phyloP scores from a whole-genome alignment of 2,797 vertebrate species.

The Coilia nasus region DNA sequence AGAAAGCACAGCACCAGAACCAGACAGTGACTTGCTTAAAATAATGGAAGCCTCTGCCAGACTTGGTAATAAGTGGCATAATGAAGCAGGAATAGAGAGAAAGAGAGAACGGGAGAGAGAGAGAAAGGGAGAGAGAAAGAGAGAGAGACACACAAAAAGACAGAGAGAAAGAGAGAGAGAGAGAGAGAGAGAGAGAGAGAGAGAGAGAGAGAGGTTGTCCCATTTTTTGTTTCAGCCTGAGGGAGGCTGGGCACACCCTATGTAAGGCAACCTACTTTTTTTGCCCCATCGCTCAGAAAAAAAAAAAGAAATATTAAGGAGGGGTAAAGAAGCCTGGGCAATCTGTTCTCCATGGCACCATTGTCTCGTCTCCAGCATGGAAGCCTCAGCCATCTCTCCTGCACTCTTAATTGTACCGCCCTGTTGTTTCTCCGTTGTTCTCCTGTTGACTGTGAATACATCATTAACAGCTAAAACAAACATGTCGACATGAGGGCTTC shows the following conservation, averaged over 20 bases:
- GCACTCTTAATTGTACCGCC: conserved; percentile 51
- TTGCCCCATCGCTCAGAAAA: conserved; percentile 53
- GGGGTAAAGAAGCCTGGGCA: conserved; percentile 62
- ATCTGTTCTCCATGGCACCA: conserved; percentile 68
- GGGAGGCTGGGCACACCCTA: conserved; percentile 66
- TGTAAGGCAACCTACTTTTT: conserved; percentile 75
- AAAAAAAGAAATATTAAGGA: conserved; percentile 40
- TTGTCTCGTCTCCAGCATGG: conserved; percentile 54
- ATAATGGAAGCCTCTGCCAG: conserved; percentile 66
- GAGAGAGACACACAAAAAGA: conserved; percentile 37
- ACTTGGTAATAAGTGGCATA: conserved; percentile 65
- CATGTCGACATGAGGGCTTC: conserved; percentile 58
- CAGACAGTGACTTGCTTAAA: conserved; percentile 58
- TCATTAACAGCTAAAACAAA: conserved; percentile 66
- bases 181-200: conserved; percentile 45
- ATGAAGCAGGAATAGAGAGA: conserved; percentile 52
- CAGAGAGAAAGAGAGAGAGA: conserved; percentile 39
- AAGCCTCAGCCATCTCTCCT: conserved; percentile 45
- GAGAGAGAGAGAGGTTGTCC: conserved; percentile 53
- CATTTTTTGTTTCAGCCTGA: conserved; percentile 70
- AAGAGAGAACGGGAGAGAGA: conserved; percentile 52
- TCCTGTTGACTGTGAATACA: conserved; percentile 62
- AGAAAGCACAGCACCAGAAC: conserved; percentile 45
- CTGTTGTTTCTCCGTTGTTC: conserved; percentile 60
- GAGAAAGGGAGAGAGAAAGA: conserved; percentile 48